These are phyloP conservation scores for Hololepta plana DNA, from an alignment of 2,888 invertebrate species.

Conservation along the genomic window DNA sequence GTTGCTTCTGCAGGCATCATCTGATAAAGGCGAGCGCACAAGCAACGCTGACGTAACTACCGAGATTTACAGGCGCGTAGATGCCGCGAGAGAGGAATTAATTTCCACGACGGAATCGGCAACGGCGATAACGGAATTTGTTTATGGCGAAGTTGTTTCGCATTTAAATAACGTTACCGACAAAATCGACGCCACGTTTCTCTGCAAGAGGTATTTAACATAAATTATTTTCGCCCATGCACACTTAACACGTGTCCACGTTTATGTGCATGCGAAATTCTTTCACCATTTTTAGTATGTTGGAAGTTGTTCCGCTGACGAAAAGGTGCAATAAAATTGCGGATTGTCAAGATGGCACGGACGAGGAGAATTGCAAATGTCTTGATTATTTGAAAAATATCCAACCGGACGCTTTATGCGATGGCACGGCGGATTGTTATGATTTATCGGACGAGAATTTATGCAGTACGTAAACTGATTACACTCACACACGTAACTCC, in stretches of 20 bases:
- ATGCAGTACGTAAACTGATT: slow-evolving; percentile 38
- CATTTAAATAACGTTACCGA: not conserved
- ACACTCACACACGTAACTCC: slow-evolving; percentile 1
- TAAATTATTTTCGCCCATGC: too few species aligned
- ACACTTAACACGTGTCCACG: too few species aligned
- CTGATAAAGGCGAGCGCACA: slow-evolving; percentile 11
- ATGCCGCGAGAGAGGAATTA: too few species aligned
- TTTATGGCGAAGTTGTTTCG: not conserved
- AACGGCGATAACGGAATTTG: too few species aligned
- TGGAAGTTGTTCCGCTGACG: slow-evolving; percentile 39
- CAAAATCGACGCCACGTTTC: too few species aligned
- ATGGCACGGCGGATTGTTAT: slow-evolving; percentile 54
- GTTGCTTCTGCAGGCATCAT: slow-evolving; percentile 8
- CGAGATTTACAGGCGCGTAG: too few species aligned
- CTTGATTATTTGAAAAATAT: slow-evolving; percentile 41
- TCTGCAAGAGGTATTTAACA: too few species aligned
- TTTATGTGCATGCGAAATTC: too few species aligned
- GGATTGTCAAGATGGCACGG: slow-evolving; percentile 71
- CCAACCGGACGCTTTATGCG: slow-evolving; percentile 44
- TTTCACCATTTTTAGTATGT: slow-evolving; percentile 40
- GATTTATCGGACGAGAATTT: slow-evolving; percentile 57
- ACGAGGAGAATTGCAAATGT: slow-evolving; percentile 57
- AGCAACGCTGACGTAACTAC: slow-evolving; percentile 10
- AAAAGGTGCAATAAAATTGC: slow-evolving; percentile 47
- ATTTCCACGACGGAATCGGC: too few species aligned